Base-by-base conservation (phyloP, 1,140 invertebrate genomes). In the Potamilus streckersoni region DNA sequence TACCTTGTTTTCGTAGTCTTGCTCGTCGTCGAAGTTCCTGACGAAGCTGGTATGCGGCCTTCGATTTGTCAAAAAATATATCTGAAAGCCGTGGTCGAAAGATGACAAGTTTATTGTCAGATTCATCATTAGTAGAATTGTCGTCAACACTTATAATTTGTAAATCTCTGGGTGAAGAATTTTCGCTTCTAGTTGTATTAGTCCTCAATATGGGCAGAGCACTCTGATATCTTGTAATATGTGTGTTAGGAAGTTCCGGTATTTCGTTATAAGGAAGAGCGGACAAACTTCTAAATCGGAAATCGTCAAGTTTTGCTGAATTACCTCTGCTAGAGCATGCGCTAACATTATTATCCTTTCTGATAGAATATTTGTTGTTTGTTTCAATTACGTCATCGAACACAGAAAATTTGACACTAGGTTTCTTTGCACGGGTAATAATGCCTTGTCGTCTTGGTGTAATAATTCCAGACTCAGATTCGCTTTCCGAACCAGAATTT, bases 361-460 rank as follows among this genome's bases (percentile, higher is more conserved):
- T 58, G 16, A 74, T 68, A 20, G 23, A 27, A 31, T 61, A 16
- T 14, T 49, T 49, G 38, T 49, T 49, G 38, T 49, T 49, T 49
- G 38, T 8, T 49, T 49, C 38, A 49, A 49, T 49, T 6, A 74
- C 65, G 27, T 73, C 71, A 31, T 74, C 69, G 59, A 55, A 60
- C 58, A 58, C 20, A 55, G 73, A 68, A 66, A 74, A 74, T 2
- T 62, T 56, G 4, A 74, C 73, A 38, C 15, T 59, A 14, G 73
- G 73, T 62, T 74, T 74, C 65, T 74, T 68, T 20, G 73, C 55
- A 38, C 73, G n/a, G 11, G 73, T 74, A 61, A 74, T 74, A 31
- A 74, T 68, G 27, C 73, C 73, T 4, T 27, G 17, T 66, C 61
- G 69, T 27, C 64, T 57, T 20, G 73, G 73, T 20, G 73, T 68